A percentile compares a stretch with the other conserved stretches of the same genome.
Conservation (phyloP, 1,140 invertebrate species). For the Hycleus cichorii region DNA sequence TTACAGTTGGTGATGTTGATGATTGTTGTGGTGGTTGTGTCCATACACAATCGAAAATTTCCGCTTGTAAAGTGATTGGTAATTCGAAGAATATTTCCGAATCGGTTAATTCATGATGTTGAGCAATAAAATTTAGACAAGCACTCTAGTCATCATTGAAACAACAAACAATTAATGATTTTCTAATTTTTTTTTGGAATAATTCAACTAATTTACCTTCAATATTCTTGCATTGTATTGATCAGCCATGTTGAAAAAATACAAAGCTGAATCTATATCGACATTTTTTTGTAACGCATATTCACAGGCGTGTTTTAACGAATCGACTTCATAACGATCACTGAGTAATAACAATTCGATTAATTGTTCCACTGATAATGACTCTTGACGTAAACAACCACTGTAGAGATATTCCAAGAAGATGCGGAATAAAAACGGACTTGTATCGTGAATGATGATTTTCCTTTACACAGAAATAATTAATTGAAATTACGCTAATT, state of each 20-base stretch:
- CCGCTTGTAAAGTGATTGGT: slow-evolving; percentile 53
- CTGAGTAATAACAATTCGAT: slow-evolving; percentile 55
- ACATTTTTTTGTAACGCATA: slow-evolving; percentile 50
- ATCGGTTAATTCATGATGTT: slow-evolving; percentile 51
- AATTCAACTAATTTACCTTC: slow-evolving; percentile 41
- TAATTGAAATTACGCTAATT: not conserved
- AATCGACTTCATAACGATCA: slow-evolving; percentile 51
- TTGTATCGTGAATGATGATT: slow-evolving; percentile 59
- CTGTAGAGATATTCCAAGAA: slow-evolving; percentile 60
- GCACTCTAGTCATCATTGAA: slow-evolving; percentile 13
- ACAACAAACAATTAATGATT: slow-evolving; percentile 12
- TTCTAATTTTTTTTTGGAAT: not conserved
- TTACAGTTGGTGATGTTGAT: slow-evolving; percentile 8
- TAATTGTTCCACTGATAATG: slow-evolving; percentile 51
- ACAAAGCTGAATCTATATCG: slow-evolving; percentile 57
- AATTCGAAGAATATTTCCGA: slow-evolving; percentile 57
- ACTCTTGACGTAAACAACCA: slow-evolving; percentile 47
- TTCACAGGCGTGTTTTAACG: slow-evolving; percentile 54
- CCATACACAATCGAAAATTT: slow-evolving; percentile 47
- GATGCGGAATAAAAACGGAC: slow-evolving; percentile 52
- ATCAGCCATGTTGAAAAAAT: slow-evolving; percentile 58
- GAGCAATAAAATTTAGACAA: slow-evolving; percentile 48
- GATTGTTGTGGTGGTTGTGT: slow-evolving; percentile 27
- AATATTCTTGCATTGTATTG: slow-evolving; percentile 55
- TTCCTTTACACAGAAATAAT: slow-evolving; percentile 44